Conservation (phyloP, 2,797 vertebrate genomes). For the Rhinoraja longicauda region DNA sequence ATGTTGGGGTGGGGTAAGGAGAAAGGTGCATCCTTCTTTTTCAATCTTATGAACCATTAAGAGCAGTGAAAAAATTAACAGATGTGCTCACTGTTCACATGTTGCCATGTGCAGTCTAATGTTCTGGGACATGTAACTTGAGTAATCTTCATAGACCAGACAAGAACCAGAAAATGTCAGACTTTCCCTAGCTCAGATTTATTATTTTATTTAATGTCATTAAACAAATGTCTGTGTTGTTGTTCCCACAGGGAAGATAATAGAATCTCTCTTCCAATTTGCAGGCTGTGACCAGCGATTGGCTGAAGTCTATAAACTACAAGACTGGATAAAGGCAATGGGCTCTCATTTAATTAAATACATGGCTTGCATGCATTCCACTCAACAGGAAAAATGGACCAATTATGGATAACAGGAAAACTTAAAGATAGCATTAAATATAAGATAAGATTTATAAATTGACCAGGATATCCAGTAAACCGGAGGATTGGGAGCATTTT, state of each 20-base stretch:
- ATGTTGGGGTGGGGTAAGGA: no score
- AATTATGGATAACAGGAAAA: no score
- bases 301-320: no score
- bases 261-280: not conserved
- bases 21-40: not conserved
- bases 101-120: not conserved
- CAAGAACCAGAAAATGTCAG: not conserved
- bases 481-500: no score
- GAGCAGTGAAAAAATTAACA: not conserved
- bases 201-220: conserved; percentile 30
- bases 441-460: no score
- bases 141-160: not conserved
- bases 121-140: not conserved
- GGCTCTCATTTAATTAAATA: no score
- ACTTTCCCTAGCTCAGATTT: not conserved
- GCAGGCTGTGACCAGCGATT: not conserved
- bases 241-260: not conserved
- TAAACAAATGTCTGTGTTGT: conserved; percentile 8
- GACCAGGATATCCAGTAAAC: no score
- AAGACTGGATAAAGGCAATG: no score
- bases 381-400: no score
- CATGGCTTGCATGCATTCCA: no score
- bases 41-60: not conserved
- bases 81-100: not conserved
- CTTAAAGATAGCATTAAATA: no score